Conservation (phyloP, 2,888 invertebrate species). For the Papilio elwesi region DNA sequence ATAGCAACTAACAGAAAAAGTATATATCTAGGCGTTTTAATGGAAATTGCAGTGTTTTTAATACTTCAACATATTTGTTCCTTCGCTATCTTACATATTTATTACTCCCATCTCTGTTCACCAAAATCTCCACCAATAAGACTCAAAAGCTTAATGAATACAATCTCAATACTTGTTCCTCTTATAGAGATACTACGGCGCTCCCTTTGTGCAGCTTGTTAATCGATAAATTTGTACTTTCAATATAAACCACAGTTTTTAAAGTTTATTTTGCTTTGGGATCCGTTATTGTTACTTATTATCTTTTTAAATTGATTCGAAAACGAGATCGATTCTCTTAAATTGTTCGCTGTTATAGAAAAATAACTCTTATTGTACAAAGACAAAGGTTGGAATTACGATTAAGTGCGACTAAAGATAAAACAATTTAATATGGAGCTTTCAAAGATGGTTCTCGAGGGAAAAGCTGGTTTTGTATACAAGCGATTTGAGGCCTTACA, state of each 20-base stretch:
- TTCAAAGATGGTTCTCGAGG: conserved; percentile 82
- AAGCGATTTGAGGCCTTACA: conserved; percentile 56
- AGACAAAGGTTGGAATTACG: conserved; percentile 50
- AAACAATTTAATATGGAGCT: conserved; percentile 79
- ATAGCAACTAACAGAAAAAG: too few relatives aligned
- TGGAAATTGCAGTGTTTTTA: too few relatives aligned
- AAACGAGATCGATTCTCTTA: conserved; percentile 82
- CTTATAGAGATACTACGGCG: conserved; percentile 68
- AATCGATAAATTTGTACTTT: conserved; percentile 47
- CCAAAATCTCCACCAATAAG: conserved; percentile 64
- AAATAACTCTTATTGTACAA: conserved; percentile 44
- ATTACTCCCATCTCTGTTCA: conserved; percentile 49
- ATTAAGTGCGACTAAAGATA: conserved; percentile 60
- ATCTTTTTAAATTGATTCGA: conserved; percentile 50
- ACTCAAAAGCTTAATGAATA: conserved; percentile 55
- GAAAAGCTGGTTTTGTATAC: conserved; percentile 64
- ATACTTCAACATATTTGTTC: neutral
- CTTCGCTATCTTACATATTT: neutral
- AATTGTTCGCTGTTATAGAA: conserved; percentile 50
- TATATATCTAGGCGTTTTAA: too few relatives aligned
- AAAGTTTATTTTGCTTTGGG: conserved; percentile 50
- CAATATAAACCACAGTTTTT: conserved; percentile 8
- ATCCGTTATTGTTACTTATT: conserved; percentile 49
- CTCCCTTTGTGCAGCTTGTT: conserved; percentile 57
- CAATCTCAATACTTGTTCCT: conserved; percentile 69